Base-by-base conservation (phyloP, 2,113 vertebrate genomes). In the Tringa solitaria region DNA sequence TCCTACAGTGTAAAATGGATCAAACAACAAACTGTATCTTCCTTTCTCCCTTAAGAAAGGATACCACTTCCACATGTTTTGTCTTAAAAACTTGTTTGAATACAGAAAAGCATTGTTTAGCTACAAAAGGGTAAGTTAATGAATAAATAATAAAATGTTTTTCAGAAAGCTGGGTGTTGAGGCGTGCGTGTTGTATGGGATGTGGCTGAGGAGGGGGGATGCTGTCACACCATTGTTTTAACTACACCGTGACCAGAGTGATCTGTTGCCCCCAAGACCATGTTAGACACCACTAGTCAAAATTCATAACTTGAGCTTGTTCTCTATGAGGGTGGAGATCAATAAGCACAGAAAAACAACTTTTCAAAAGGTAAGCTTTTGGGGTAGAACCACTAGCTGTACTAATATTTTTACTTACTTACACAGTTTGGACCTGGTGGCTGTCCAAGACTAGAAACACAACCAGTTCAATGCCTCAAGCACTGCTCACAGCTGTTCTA, bases 121-220 rank as follows among this genome's bases (percentile, higher is more conserved):
- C 37, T 94, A 84, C 17, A 43, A 43, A 54, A 90, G 28, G 61
- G 23, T 60, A 92, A 90, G 23, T 60, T 46, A 90, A 83, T 4
- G 3, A 77, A 43, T 43, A 45, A 45, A 18, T 45, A 97, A 95
- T 91, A 94, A 97, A 96, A 30, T 4, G 1, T 57, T 95, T 97
- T 68, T 84, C 37, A 92, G 63, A 84, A 87, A 80, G 51, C 35
- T 56, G 17, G 21, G 32, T 37, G 3, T 63, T 48, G 15, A 24
- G 15, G 80, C 9, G 4, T 33, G 33, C 35, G 84, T 24, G 28
- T 8, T 35, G 54, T n/a, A 10, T 0, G 2, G 72, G 39, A 7
- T 3, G 2, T 1, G 7, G 39, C 45, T 2, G 6, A 20, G 53
- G 57, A 37, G 13, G 4, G 7, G 14, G 4, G 28, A 3, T 8